Evolutionary conservation across 2,888 invertebrate genomes (phyloP).

Genomic region (Cylindroiulus punctatus): DNA sequence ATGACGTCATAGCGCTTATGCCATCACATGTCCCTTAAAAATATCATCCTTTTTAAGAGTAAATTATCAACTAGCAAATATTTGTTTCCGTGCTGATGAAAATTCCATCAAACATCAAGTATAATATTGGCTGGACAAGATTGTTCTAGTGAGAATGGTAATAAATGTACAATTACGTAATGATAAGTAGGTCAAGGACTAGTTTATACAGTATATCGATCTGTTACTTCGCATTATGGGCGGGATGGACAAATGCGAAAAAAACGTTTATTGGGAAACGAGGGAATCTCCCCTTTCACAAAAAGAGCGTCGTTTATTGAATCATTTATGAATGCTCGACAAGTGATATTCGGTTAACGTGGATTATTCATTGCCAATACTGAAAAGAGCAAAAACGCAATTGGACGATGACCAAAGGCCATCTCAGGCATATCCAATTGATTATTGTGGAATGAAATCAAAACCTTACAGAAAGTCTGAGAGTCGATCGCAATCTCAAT

Average conservation of each 20-base stretch:
- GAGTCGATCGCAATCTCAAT: not conserved
- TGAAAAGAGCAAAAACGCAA: not conserved
- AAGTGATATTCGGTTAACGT: slow-evolving; percentile 16
- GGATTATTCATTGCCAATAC: not conserved
- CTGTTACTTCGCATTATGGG: not conserved
- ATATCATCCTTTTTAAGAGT: not conserved
- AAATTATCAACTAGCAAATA: not conserved
- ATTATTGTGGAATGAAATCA: not conserved
- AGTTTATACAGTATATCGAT: slow-evolving; percentile 14
- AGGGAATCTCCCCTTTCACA: not conserved
- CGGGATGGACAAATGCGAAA: not conserved
- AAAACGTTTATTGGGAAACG: not conserved
- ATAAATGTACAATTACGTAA: not conserved
- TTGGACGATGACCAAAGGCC: not conserved
- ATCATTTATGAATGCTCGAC: not conserved
- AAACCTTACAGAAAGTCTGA: not conserved
- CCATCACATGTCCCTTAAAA: not conserved
- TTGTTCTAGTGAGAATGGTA: not conserved
- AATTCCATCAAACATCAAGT: not conserved
- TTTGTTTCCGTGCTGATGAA: not conserved
- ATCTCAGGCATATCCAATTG: not conserved
- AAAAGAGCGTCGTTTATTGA: not conserved
- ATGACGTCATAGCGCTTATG: not conserved
- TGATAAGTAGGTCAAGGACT: slow-evolving; percentile 5
- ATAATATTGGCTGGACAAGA: not conserved